Base-by-base conservation (phyloP, 2,888 invertebrate genomes). In the Athrips mouffetella region DNA sequence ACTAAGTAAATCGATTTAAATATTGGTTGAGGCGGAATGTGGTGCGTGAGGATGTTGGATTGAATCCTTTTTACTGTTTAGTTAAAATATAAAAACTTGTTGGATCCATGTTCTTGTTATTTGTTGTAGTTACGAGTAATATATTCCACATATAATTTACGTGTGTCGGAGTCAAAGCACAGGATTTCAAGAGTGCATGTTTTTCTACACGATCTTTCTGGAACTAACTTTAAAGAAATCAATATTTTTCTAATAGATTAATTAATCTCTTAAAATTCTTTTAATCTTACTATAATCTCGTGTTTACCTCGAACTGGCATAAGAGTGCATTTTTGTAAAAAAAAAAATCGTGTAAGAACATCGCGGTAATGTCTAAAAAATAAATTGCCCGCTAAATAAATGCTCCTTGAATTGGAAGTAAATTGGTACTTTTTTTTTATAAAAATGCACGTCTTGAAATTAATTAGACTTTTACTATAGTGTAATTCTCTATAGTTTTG, bases 161-260 rank as follows among this genome's bases (percentile, higher is more conserved):
- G 62, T 63, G 65, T 70, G 65, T 61, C 48, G n/a, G n/a, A n/a
- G 6, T 20, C 18, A 20, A 66, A 61, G 63, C 65, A 64, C 71
- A 68, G 62, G 62, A 61, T 60, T 65, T 49, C 42, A 54, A 62
- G 56, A 63, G 59, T 58, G 60, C 65, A 71, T 65, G 51, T 53
- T 73, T 76, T 72, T 69, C 63, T 71, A 73, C 62, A 69, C 76
- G 70, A 46, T 46, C 48, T 48, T 48, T 48, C 46, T 46, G 42
- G 46, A 41, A 27, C 21, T 41, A 10, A 48, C 27, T 48, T 48
- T 51, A 35, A 51, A 48, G 46, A 72, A 73, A 73, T 67, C 72
- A 75, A 73, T 84, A 84, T 84, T 84, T 85, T 85, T 85, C 80
- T 83, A 83, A 76, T 60, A 58, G 35, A 63, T 53, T 59, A 56